Conservation (phyloP, 2,888 invertebrate species). For the Andrena camellia region DNA sequence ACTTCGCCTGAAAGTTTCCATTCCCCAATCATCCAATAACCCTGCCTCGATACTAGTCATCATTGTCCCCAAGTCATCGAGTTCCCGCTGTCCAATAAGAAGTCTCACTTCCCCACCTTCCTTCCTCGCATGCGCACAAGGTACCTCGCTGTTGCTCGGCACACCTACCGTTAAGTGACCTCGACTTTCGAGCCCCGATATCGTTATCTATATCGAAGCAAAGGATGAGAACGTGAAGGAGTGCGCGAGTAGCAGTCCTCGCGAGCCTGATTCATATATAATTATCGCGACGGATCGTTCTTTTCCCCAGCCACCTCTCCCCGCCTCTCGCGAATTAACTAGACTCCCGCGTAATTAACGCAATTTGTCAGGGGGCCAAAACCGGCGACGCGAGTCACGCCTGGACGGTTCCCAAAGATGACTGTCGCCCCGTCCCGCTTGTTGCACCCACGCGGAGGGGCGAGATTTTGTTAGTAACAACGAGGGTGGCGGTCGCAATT, state of each 20-base stretch:
- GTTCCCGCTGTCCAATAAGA: too few relatives aligned
- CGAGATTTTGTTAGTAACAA: conserved; percentile 11
- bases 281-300: conserved; percentile 31
- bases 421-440: conserved; percentile 11
- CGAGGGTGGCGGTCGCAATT: neutral
- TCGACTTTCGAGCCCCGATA: conserved; percentile 30
- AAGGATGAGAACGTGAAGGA: too few relatives aligned
- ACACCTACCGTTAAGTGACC: conserved; percentile 33
- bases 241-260: neutral
- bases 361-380: conserved; percentile 46
- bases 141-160: too few relatives aligned
- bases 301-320: too few relatives aligned
- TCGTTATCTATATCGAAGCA: conserved; percentile 13
- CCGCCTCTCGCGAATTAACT: conserved; percentile 46
- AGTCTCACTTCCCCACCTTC: too few relatives aligned
- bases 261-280: conserved; percentile 25
- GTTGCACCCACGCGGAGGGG: conserved; percentile 1
- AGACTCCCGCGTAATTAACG: conserved; percentile 49
- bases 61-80: too few relatives aligned
- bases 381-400: conserved; percentile 32
- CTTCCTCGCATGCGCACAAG: too few relatives aligned
- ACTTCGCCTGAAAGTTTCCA: too few relatives aligned
- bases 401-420: conserved; percentile 38
- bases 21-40: too few relatives aligned
- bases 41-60: too few relatives aligned